Conservation (phyloP, 2,113 vertebrate genomes). For the Petroica traversi region DNA sequence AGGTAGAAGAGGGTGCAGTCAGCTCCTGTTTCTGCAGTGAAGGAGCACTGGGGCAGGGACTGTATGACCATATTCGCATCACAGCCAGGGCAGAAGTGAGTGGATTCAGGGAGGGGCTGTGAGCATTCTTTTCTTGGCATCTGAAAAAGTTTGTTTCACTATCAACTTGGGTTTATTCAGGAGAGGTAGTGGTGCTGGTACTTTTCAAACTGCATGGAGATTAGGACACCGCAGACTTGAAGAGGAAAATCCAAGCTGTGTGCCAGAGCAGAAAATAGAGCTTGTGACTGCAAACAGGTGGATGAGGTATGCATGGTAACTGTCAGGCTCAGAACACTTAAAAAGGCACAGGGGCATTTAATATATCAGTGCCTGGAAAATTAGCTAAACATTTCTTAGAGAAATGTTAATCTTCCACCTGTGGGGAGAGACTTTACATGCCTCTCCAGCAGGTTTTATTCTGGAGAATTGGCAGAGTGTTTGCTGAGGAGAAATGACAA, state of each 20-base stretch:
- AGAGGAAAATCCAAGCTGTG: neutral
- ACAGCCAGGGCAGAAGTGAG: neutral
- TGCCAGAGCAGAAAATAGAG: neutral
- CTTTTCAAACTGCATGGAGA: neutral
- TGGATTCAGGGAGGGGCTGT: neutral
- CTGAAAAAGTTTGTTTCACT: too few species aligned
- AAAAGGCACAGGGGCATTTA: neutral
- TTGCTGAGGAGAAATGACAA: neutral
- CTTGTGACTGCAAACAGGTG: neutral
- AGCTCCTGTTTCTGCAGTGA: neutral
- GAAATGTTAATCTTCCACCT: neutral
- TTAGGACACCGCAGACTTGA: neutral
- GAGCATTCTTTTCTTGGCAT: neutral
- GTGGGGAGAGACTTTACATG: neutral
- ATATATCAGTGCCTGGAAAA: neutral
- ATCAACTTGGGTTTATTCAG: neutral
- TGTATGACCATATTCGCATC: neutral
- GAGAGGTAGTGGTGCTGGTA: neutral
- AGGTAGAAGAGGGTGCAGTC: neutral
- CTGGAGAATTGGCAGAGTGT: neutral
- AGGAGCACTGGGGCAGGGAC: neutral
- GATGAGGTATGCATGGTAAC: neutral
- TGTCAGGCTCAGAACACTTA: neutral
- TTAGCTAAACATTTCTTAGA: neutral
- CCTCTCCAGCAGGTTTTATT: neutral